Percentiles rank a stretch among this genome's conserved stretches.
phyloP scores from a whole-genome alignment of 1,140 invertebrate species.

The Apis dorsata region DNA sequence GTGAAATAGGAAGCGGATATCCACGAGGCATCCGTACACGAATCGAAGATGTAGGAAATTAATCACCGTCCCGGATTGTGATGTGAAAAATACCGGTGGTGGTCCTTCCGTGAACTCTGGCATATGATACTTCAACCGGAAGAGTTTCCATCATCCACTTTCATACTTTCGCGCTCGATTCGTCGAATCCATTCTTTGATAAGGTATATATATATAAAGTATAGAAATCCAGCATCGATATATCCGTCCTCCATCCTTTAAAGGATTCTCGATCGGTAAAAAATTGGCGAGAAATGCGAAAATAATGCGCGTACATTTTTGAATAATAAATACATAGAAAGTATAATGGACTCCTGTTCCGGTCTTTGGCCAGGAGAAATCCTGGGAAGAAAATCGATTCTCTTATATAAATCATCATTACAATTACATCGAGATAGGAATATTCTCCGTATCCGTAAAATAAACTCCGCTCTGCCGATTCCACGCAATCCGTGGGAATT shows the following conservation, averaged over 20 bases:
- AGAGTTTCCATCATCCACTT: background rate
- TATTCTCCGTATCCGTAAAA: constrained; percentile 41
- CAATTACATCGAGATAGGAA: constrained; percentile 43
- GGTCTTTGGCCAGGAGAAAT: background rate
- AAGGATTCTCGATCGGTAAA: background rate
- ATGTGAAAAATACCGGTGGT: background rate
- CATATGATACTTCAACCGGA: background rate
- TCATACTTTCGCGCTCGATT: background rate
- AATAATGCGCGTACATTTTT: too few relatives aligned
- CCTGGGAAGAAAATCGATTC: constrained; percentile 12
- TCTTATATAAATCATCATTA: constrained; percentile 40
- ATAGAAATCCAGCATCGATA: background rate
- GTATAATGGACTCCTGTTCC: background rate
- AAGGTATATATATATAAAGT: background rate
- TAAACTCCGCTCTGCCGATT: constrained; percentile 35
- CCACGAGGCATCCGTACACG: background rate
- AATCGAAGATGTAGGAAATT: background rate
- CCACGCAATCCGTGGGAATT: constrained; percentile 42
- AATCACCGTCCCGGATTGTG: background rate
- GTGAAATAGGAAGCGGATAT: too few relatives aligned
- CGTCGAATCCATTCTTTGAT: background rate
- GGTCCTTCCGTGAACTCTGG: background rate
- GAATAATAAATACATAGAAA: background rate
- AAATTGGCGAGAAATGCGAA: background rate
- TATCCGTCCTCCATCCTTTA: background rate